A percentile compares a stretch with the other conserved stretches of the same genome.
Conservation (phyloP, 2,888 invertebrate genomes). For the Mycalesis mineus region DNA sequence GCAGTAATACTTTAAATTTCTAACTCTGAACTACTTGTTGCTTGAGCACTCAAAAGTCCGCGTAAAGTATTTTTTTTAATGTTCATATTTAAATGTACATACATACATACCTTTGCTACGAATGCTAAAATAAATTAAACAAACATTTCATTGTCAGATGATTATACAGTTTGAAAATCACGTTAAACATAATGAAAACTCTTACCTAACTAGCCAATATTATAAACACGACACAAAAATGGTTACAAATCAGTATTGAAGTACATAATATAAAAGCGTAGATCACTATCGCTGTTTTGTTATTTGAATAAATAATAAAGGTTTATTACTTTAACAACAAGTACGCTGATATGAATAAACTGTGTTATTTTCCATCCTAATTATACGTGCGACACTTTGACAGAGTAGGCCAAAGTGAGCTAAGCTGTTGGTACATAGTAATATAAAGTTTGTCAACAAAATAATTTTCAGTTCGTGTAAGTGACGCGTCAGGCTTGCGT, state of each 20-base stretch:
- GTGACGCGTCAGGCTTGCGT: conserved; percentile 4
- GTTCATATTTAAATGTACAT: no score
- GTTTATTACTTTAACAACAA: background rate
- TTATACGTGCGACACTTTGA: conserved; percentile 2
- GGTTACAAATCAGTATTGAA: background rate
- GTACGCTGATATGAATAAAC: background rate
- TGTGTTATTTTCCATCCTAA: conserved; percentile 3
- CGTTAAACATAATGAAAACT: no score
- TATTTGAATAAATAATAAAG: conserved; percentile 3
- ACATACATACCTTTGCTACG: no score
- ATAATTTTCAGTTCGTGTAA: background rate
- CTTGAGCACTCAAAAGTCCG: no score
- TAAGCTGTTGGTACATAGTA: background rate
- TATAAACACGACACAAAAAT: background rate
- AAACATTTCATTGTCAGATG: no score
- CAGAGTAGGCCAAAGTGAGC: background rate
- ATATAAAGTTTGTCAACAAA: background rate
- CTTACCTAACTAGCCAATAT: no score
- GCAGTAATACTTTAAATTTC: no score
- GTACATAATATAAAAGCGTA: background rate
- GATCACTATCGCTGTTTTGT: background rate
- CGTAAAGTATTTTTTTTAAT: no score
- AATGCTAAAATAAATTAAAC: no score
- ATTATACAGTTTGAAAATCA: no score
- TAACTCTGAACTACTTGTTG: no score